These are phyloP conservation scores for Tupaia chinensis DNA, from an alignment of 2,113 vertebrate species.

Conservation along the genomic window DNA sequence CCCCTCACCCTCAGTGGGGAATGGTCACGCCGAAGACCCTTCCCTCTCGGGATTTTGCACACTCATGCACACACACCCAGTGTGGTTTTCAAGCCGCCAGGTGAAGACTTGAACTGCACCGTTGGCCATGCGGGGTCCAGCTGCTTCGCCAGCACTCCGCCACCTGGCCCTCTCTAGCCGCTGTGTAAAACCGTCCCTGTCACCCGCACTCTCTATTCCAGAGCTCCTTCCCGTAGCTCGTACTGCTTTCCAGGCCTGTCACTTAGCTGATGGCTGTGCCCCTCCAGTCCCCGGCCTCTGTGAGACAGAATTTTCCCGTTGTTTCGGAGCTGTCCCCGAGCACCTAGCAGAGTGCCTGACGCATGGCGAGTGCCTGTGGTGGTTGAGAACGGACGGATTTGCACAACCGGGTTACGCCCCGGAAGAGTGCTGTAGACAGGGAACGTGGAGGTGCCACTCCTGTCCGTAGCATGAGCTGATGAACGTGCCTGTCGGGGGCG, in stretches of 20 bases:
- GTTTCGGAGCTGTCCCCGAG: not conserved
- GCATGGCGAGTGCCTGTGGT: not conserved
- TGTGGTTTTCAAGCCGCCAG: too few species aligned
- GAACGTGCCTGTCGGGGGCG: not conserved
- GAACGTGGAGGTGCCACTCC: not conserved
- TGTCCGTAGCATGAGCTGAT: not conserved
- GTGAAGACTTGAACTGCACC: too few species aligned
- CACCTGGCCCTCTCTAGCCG: too few species aligned
- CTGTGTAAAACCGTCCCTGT: not conserved
- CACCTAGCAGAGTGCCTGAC: not conserved
- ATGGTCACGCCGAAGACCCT: too few species aligned
- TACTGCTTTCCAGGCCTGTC: not conserved
- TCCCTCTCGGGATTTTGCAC: too few species aligned
- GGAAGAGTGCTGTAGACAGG: not conserved
- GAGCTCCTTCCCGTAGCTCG: constrained; percentile 4
- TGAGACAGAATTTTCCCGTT: not conserved
- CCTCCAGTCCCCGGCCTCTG: not conserved
- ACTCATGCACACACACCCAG: too few species aligned
- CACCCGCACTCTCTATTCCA: not conserved
- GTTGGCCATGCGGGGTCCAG: too few species aligned
- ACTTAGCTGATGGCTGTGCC: not conserved
- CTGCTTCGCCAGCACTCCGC: too few species aligned
- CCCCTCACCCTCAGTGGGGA: too few species aligned
- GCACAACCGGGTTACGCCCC: not conserved
- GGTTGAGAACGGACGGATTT: not conserved